Evolutionary conservation across 2,888 invertebrate genomes (phyloP).

Genomic region (Pandemis heparana): DNA sequence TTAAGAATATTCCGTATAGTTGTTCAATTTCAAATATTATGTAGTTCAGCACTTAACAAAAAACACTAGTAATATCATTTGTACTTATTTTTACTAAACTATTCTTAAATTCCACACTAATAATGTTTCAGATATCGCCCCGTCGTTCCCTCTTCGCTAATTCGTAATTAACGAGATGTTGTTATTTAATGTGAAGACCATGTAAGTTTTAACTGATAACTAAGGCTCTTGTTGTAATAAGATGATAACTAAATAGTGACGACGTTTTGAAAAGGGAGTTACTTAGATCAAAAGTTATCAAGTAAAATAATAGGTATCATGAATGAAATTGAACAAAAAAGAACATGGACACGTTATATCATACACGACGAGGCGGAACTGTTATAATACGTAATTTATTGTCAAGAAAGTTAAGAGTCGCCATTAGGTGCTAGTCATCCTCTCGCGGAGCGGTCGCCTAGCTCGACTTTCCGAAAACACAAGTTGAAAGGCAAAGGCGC

Average conservation of each 20-base stretch:
- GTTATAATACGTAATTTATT: not conserved
- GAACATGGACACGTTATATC: not conserved
- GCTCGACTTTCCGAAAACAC: conserved; percentile 41
- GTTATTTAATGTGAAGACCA: not conserved
- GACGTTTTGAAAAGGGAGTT: not conserved
- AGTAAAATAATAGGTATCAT: not conserved
- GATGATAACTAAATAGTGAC: conserved; percentile 1
- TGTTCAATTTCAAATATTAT: too few relatives aligned
- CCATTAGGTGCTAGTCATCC: conserved; percentile 1
- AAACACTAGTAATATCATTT: not conserved
- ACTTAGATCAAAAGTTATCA: not conserved
- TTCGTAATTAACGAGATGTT: not conserved
- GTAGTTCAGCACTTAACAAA: too few relatives aligned
- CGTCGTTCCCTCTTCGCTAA: not conserved
- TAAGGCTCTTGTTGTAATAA: not conserved
- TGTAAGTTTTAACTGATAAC: conserved; percentile 1
- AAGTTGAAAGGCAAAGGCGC: conserved; percentile 84
- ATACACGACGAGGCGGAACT: conserved; percentile 12
- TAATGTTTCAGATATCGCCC: not conserved
- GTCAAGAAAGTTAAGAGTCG: not conserved
- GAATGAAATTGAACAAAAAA: not conserved
- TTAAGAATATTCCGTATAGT: too few relatives aligned
- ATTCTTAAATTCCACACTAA: too few relatives aligned
- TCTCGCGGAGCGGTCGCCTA: not conserved
- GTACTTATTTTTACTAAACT: not conserved